Percentiles rank a stretch among this genome's conserved stretches.
phyloP scores from a whole-genome alignment of 2,797 vertebrate species.

The Acanthurus tractus region DNA sequence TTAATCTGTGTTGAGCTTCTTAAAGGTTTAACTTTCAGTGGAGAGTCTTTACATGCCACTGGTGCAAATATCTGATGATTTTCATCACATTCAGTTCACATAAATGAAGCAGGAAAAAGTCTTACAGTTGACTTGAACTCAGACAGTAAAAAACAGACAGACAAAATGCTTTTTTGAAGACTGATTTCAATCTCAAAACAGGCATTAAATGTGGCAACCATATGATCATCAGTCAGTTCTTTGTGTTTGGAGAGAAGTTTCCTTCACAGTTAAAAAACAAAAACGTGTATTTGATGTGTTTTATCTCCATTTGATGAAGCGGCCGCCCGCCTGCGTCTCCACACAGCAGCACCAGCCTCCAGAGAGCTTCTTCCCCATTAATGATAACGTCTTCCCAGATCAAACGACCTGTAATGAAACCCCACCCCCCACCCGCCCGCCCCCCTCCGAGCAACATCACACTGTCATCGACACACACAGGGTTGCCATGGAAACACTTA shows the following conservation, averaged over 20 bases:
- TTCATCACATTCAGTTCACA: background rate
- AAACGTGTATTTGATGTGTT: background rate
- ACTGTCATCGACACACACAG: constrained; percentile 1
- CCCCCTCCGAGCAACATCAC: constrained; percentile 8
- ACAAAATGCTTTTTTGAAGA: background rate
- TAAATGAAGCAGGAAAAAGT: background rate
- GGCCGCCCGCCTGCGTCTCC: background rate
- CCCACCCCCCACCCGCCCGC: background rate
- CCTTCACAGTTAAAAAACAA: constrained; percentile 1
- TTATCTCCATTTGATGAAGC: constrained; percentile 5
- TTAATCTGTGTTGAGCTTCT: background rate
- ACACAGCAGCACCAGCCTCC: background rate
- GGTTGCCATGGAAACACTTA: constrained; percentile 78
- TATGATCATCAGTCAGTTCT: background rate
- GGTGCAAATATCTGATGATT: background rate
- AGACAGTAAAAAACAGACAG: too few species aligned
- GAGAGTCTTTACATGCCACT: background rate
- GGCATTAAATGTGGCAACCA: background rate
- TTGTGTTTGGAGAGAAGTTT: background rate
- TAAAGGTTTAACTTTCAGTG: background rate
- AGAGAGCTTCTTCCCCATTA: background rate
- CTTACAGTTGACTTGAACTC: background rate
- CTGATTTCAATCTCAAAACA: background rate
- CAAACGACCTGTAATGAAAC: constrained; percentile 8
- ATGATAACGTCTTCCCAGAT: background rate